A percentile compares a stretch with the other conserved stretches of the same genome.
Conservation (phyloP, 2,797 vertebrate genomes). For the Sarcophilus harrisii region DNA sequence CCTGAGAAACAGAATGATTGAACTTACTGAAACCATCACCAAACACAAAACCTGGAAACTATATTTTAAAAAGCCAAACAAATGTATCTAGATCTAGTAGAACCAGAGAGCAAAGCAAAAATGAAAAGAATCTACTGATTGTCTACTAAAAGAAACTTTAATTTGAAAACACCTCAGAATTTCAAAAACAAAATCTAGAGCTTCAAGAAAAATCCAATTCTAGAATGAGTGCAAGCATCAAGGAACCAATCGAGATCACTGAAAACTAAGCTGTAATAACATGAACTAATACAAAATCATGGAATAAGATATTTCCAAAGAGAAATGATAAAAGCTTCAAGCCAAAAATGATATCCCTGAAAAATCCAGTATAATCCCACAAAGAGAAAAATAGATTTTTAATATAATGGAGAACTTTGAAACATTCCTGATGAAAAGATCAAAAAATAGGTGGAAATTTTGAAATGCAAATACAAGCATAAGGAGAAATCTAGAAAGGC, state of each 20-base stretch:
- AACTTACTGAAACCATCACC: background rate
- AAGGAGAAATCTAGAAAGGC: too few relatives aligned
- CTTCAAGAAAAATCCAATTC: background rate
- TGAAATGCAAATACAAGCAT: background rate
- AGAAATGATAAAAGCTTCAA: background rate
- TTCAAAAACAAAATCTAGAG: background rate
- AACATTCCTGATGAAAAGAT: background rate
- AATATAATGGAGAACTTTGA: background rate
- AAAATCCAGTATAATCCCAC: background rate
- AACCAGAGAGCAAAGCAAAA: background rate
- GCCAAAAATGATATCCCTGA: background rate
- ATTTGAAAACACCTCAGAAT: too few relatives aligned
- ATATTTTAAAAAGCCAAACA: background rate
- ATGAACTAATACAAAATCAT: background rate
- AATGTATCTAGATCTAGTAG: background rate
- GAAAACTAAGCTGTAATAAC: background rate
- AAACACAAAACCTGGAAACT: background rate
- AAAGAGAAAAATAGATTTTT: background rate
- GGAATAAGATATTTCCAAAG: background rate
- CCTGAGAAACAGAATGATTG: background rate
- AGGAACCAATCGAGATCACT: background rate
- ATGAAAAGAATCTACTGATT: too few relatives aligned
- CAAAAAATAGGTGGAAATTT: background rate
- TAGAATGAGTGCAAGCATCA: background rate
- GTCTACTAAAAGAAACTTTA: too few relatives aligned